Evolutionary conservation across 2,888 invertebrate genomes (phyloP).

Genomic region (Prosapia bicincta): DNA sequence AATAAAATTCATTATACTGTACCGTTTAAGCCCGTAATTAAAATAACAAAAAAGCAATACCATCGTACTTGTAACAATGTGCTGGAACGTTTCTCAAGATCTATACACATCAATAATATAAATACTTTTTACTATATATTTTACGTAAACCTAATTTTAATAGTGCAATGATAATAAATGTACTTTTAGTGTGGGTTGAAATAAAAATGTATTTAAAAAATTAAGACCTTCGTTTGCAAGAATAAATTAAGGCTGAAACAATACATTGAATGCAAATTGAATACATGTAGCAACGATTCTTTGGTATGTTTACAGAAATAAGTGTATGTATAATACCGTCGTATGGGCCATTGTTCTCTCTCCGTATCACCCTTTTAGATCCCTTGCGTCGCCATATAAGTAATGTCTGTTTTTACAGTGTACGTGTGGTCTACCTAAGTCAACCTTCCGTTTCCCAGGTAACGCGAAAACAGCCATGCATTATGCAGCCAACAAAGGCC

Average conservation of each 20-base stretch:
- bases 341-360: background rate
- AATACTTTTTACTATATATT: too few species aligned
- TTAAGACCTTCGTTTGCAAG: background rate
- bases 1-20: too few species aligned
- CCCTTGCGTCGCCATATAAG: background rate
- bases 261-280: background rate
- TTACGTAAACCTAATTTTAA: too few species aligned
- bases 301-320: background rate
- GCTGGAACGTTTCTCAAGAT: too few species aligned
- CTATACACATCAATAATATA: too few species aligned
- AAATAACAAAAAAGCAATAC: too few species aligned
- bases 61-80: too few species aligned
- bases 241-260: background rate
- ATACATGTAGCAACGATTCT: background rate
- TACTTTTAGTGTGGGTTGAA: too few species aligned
- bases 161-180: too few species aligned
- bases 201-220: too few species aligned
- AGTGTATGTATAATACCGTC: background rate
- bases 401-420: background rate
- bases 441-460: background rate
- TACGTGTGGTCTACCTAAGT: background rate
- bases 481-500: background rate
- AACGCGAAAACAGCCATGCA: background rate
- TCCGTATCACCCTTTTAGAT: background rate
- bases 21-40: too few species aligned